Evolutionary conservation across 2,113 vertebrate genomes (phyloP).

Genomic region (Formicarius rufipectus): DNA sequence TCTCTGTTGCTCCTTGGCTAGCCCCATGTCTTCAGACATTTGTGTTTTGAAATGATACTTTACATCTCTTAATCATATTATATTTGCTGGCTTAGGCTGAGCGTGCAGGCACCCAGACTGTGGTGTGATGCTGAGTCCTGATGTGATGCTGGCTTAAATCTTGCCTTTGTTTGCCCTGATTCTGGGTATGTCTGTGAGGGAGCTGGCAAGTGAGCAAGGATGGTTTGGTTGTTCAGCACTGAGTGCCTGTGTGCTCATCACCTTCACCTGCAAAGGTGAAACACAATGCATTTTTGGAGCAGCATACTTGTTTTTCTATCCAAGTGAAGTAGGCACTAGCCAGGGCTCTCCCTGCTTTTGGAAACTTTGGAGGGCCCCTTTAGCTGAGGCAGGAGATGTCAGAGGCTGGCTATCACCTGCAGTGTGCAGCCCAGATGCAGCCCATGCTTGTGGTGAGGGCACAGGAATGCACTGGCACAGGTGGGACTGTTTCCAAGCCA

Average conservation of each 20-base stretch:
- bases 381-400: not conserved
- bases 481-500: not conserved
- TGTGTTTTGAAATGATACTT: fast-evolving
- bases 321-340: not conserved
- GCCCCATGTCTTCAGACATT: not conserved
- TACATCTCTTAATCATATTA: not conserved
- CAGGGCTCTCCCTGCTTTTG: not conserved
- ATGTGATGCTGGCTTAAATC: not conserved
- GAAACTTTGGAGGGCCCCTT: not conserved
- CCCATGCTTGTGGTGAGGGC: not conserved
- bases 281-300: not conserved
- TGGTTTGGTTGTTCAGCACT: not conserved
- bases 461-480: fast-evolving
- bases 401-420: not conserved
- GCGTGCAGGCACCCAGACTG: fast-evolving
- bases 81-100: not conserved
- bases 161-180: not conserved
- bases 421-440: not conserved
- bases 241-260: not conserved
- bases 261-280: not conserved
- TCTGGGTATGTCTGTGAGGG: fast-evolving
- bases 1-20: not conserved
- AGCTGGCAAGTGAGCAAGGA: not conserved
- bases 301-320: not conserved
- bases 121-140: not conserved